phyloP scores from a whole-genome alignment of 2,888 invertebrate genomes.

The Rapana venosa region DNA sequence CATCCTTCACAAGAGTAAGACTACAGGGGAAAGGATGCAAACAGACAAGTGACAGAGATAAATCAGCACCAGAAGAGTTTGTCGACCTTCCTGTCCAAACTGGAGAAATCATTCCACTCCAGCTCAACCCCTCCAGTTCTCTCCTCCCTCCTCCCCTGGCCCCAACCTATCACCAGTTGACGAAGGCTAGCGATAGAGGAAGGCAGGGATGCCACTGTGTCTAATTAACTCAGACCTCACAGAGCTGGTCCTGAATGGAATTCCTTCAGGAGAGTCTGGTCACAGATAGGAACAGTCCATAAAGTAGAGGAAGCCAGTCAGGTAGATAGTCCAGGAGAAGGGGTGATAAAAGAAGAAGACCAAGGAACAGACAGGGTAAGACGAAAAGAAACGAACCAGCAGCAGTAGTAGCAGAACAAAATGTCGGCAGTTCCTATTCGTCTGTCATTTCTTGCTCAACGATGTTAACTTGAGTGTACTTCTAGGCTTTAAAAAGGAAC shows the following conservation, averaged over 20 bases:
- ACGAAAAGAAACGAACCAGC: too few species aligned
- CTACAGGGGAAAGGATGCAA: neutral
- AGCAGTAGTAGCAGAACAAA: too few species aligned
- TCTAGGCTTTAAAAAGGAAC: too few species aligned
- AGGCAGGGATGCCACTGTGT: neutral
- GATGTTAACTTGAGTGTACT: too few species aligned
- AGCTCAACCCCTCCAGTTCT: too few species aligned
- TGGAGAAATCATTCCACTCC: neutral
- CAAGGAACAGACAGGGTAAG: too few species aligned
- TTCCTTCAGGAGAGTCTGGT: slow-evolving; percentile 7
- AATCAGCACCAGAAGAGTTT: neutral
- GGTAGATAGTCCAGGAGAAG: neutral
- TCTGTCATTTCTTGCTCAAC: too few species aligned
- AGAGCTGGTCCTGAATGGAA: neutral
- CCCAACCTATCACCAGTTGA: neutral
- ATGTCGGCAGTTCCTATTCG: too few species aligned
- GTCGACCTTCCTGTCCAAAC: neutral
- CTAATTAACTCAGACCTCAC: neutral
- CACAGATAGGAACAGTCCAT: slow-evolving; percentile 17
- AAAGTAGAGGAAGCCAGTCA: neutral
- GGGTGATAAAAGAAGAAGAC: neutral
- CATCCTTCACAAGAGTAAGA: too few species aligned
- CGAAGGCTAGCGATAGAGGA: too few species aligned
- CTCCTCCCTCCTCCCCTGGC: too few species aligned
- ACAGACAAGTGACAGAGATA: neutral